phyloP scores from a whole-genome alignment of 2,888 invertebrate species.

The Ormyrus nitidulus region DNA sequence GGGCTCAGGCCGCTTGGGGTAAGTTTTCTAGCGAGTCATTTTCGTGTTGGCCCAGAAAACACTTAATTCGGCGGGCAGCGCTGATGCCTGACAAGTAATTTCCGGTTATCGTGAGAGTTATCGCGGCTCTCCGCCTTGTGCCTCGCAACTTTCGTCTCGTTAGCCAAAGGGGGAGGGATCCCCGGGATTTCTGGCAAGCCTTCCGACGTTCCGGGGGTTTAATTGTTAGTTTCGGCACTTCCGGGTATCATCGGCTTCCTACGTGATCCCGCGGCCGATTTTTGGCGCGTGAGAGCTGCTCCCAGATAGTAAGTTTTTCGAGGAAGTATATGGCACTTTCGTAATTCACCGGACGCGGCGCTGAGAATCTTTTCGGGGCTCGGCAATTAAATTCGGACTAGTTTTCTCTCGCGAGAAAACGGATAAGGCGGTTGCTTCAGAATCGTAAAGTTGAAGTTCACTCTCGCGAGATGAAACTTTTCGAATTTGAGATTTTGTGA shows the following conservation, averaged over 20 bases:
- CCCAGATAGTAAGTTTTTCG: background rate
- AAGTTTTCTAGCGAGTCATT: constrained; percentile 56
- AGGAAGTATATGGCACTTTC: too few relatives aligned
- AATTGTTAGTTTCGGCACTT: constrained; percentile 56
- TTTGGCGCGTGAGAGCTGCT: background rate
- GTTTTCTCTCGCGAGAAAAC: too few relatives aligned
- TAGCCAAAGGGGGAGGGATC: constrained; percentile 41
- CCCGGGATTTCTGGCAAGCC: constrained; percentile 45
- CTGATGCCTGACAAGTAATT: constrained; percentile 68
- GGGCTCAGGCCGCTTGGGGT: background rate
- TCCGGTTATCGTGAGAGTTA: constrained; percentile 67
- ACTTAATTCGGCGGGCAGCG: constrained; percentile 65
- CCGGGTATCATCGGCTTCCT: constrained; percentile 46
- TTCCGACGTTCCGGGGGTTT: constrained; percentile 40
- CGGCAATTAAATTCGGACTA: too few relatives aligned
- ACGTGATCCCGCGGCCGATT: constrained; percentile 32
- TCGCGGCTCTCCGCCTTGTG: constrained; percentile 22
- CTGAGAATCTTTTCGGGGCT: too few relatives aligned
- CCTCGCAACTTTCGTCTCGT: constrained; percentile 63
- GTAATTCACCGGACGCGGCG: too few relatives aligned
- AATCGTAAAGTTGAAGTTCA: too few relatives aligned
- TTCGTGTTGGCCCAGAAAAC: constrained; percentile 65
- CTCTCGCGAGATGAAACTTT: background rate
- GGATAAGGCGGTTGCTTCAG: too few relatives aligned
- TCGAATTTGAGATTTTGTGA: background rate